phyloP scores from a whole-genome alignment of 2,797 vertebrate species.

The Eurystomus glaucurus region DNA sequence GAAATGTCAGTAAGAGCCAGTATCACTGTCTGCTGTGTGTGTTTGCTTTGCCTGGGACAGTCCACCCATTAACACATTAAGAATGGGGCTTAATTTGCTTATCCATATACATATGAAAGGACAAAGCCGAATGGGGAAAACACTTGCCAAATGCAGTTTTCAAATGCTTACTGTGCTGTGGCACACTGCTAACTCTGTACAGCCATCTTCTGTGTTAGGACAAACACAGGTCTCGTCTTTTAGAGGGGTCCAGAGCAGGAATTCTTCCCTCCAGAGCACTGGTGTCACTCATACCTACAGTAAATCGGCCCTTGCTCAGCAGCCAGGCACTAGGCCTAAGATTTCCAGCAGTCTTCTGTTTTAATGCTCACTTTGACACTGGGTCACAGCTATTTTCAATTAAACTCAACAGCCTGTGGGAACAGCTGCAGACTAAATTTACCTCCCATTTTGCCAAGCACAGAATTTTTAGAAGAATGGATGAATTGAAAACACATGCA shows the following conservation, averaged over 20 bases:
- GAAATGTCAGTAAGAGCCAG: background rate
- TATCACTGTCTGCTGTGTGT: background rate
- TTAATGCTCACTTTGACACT: background rate
- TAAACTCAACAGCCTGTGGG: background rate
- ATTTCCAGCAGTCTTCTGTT: background rate
- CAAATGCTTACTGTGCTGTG: background rate
- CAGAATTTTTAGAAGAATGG: conserved; percentile 12
- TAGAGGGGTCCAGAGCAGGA: background rate
- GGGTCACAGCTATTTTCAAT: background rate
- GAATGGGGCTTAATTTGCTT: conserved; percentile 58
- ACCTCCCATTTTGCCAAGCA: background rate
- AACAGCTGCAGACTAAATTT: conserved; percentile 52
- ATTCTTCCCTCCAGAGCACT: background rate
- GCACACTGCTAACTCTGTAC: background rate
- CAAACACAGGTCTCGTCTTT: background rate
- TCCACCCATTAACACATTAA: background rate
- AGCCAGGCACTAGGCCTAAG: background rate
- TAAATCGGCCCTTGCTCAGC: background rate
- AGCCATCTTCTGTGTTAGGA: background rate
- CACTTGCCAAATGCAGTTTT: conserved; percentile 26
- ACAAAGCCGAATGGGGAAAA: background rate
- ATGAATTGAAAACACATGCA: background rate
- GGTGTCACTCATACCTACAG: background rate
- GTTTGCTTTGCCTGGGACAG: conserved; percentile 37
- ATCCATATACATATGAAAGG: conserved; percentile 14